phyloP scores from a whole-genome alignment of 2,797 vertebrate genomes.

The Characodon lateralis region DNA sequence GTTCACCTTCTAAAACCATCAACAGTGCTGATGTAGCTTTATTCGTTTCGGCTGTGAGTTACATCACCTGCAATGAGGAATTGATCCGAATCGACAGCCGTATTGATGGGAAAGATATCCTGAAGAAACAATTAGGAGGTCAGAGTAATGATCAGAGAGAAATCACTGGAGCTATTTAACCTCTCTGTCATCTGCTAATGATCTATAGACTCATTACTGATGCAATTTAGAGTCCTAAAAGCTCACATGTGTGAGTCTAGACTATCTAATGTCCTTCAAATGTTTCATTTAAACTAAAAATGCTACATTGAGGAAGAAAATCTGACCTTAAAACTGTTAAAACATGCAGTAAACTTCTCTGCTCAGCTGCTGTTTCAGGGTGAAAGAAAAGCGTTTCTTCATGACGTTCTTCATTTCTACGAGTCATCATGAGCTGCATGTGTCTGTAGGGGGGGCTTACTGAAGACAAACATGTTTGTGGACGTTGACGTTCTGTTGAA shows the following conservation, averaged over 20 bases:
- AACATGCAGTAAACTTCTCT: not conserved
- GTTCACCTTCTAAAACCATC: not conserved
- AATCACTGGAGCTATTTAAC: slow-evolving; percentile 64
- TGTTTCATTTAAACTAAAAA: not conserved
- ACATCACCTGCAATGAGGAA: slow-evolving; percentile 27
- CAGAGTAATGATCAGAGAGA: slow-evolving; percentile 45
- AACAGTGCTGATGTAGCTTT: slow-evolving; percentile 4
- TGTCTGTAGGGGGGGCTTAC: rapidly evolving
- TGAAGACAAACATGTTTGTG: not conserved
- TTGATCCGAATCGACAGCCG: slow-evolving; percentile 52
- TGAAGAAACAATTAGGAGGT: slow-evolving; percentile 68
- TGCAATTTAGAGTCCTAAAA: not conserved
- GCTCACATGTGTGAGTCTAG: not conserved
- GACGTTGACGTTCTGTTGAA: slow-evolving; percentile 5
- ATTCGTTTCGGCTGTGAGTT: not conserved
- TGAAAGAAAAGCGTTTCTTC: not conserved
- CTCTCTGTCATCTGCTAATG: slow-evolving; percentile 46
- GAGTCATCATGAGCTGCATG: not conserved
- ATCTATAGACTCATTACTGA: slow-evolving; percentile 18
- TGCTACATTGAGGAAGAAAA: rapidly evolving
- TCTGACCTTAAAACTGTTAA: not conserved
- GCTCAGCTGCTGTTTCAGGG: not conserved
- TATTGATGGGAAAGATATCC: slow-evolving; percentile 61
- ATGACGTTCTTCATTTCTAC: not conserved
- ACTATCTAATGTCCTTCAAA: not conserved